Evolutionary conservation across 1,140 invertebrate genomes (phyloP).

Genomic region (Drosophila tani): DNA sequence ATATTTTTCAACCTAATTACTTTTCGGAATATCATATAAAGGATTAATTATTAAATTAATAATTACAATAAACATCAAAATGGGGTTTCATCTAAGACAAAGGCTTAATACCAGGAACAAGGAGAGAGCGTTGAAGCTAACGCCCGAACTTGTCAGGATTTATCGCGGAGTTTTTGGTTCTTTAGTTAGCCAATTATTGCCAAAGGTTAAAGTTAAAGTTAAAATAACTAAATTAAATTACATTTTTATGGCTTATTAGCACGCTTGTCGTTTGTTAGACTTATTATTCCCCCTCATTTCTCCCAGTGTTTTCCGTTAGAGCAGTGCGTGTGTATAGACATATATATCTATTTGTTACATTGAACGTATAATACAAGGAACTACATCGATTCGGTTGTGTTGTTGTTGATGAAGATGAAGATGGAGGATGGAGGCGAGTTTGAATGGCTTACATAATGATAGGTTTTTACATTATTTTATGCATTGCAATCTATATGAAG

Average conservation of each 20-base stretch:
- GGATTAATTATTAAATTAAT: slow-evolving; percentile 59
- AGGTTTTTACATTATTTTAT: slow-evolving; percentile 69
- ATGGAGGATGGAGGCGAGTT: slow-evolving; percentile 7
- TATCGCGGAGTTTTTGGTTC: slow-evolving; percentile 47
- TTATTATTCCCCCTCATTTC: slow-evolving; percentile 60
- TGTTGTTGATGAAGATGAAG: slow-evolving; percentile 57
- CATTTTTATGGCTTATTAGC: slow-evolving; percentile 75
- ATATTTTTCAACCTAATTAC: slow-evolving; percentile 74
- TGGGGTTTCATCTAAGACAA: slow-evolving; percentile 82
- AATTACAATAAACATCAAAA: slow-evolving; percentile 80
- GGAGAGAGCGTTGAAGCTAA: slow-evolving; percentile 35
- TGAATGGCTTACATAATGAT: slow-evolving; percentile 53
- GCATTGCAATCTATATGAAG: slow-evolving; percentile 58
- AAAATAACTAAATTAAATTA: slow-evolving; percentile 54
- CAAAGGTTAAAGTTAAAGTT: slow-evolving; percentile 63
- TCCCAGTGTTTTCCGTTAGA: slow-evolving; percentile 51
- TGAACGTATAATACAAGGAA: slow-evolving; percentile 60
- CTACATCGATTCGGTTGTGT: slow-evolving; percentile 84
- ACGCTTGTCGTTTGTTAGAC: slow-evolving; percentile 67
- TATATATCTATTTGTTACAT: slow-evolving; percentile 59
- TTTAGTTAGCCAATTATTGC: slow-evolving; percentile 75
- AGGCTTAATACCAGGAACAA: slow-evolving; percentile 34
- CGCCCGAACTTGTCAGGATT: slow-evolving; percentile 44
- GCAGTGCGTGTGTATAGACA: slow-evolving; percentile 38
- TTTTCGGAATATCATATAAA: slow-evolving; percentile 71